Evolutionary conservation across 2,113 vertebrate species (phyloP).

Genomic region (Probosciger aterrimus): DNA sequence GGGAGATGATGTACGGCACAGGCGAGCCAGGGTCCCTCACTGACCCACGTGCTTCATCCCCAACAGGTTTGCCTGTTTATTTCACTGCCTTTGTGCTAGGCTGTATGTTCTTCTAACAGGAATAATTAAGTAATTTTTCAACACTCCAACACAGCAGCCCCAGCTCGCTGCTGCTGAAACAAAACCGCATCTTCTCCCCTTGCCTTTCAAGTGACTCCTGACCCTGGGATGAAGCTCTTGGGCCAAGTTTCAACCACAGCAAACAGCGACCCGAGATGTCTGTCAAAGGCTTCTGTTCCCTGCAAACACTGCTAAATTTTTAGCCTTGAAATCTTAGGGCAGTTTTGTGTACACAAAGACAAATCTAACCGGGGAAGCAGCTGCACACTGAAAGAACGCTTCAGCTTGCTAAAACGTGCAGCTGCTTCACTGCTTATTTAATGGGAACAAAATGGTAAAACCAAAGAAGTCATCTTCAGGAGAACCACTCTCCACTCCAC

Average conservation of each 20-base stretch:
- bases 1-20: background rate
- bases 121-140: background rate
- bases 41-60: background rate
- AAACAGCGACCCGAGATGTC: background rate
- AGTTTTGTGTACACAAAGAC: background rate
- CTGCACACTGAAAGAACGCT: background rate
- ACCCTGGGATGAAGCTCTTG: fast-evolving
- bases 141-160: fast-evolving
- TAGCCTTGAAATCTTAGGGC: background rate
- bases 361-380: background rate
- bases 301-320: background rate
- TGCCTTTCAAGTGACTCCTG: background rate
- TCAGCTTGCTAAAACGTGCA: background rate
- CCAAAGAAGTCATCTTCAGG: background rate
- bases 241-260: background rate
- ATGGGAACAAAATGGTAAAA: background rate
- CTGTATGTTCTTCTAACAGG: background rate
- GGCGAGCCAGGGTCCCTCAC: fast-evolving
- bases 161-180: background rate
- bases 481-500: background rate
- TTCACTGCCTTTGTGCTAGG: background rate
- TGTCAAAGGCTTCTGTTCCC: background rate
- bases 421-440: background rate
- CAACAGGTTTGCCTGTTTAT: background rate
- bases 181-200: background rate